Evolutionary conservation across 2,797 vertebrate species (phyloP).

Genomic region (Pseudotriccus pelzelni): DNA sequence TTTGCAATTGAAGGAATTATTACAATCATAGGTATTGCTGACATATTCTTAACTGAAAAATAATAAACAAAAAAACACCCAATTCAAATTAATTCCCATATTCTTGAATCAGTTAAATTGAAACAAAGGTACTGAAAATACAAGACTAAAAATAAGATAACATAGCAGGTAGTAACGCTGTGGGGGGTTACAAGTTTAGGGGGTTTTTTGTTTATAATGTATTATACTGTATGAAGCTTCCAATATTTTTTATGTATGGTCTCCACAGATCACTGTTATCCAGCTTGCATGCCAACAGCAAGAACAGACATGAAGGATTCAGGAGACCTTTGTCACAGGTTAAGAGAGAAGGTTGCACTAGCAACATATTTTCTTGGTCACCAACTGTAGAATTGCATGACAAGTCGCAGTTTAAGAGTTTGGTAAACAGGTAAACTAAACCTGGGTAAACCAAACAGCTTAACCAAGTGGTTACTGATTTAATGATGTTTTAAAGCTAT

Average conservation of each 20-base stretch:
- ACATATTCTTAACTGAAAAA: neutral
- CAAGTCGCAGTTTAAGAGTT: neutral
- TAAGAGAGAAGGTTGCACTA: neutral
- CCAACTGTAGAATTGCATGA: fast-evolving
- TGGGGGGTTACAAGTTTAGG: neutral
- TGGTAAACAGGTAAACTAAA: neutral
- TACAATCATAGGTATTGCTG: neutral
- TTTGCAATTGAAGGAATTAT: neutral
- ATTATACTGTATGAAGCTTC: neutral
- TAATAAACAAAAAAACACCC: too few relatives aligned
- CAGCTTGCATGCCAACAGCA: neutral
- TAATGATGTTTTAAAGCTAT: neutral
- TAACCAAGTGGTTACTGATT: neutral
- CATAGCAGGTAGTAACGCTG: neutral
- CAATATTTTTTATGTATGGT: neutral
- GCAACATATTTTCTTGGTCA: neutral
- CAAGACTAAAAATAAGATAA: neutral
- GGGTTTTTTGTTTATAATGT: neutral
- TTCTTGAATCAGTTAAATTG: neutral
- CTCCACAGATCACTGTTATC: neutral
- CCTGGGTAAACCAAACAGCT: neutral
- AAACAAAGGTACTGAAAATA: neutral
- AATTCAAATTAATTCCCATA: neutral
- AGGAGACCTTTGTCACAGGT: neutral
- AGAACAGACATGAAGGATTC: neutral